Percentiles rank a stretch among this genome's conserved stretches.
Conservation (phyloP, 2,888 invertebrate species). For the Pyrocoelia pectoralis region DNA sequence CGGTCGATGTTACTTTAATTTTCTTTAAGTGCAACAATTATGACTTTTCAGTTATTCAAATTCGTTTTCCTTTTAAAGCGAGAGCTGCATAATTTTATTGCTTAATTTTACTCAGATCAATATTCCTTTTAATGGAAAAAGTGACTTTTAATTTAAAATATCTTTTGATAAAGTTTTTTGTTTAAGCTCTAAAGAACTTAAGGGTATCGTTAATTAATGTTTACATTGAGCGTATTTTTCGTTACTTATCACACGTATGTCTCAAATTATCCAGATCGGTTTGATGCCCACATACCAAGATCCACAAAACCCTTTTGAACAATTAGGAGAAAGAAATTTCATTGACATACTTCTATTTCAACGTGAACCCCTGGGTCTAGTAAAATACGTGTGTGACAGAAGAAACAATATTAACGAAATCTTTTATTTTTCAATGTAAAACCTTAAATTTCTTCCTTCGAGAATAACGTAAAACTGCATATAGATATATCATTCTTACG, state of each 20-base stretch:
- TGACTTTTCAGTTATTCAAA: background rate
- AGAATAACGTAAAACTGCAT: background rate
- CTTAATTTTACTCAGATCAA: background rate
- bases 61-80: conserved; percentile 1
- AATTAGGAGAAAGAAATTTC: too few species aligned
- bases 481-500: background rate
- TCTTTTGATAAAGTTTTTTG: background rate
- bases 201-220: background rate
- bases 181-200: background rate
- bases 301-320: too few species aligned
- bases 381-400: too few species aligned
- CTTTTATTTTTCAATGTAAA: background rate
- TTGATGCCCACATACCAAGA: too few species aligned
- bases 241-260: too few species aligned
- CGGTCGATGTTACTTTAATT: background rate
- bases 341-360: too few species aligned
- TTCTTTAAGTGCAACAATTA: conserved; percentile 1
- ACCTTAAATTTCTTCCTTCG: background rate
- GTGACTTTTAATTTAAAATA: background rate
- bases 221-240: background rate
- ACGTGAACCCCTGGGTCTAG: too few species aligned
- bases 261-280: too few species aligned
- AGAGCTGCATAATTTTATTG: background rate
- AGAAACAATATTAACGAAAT: too few species aligned
- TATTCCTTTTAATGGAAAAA: background rate